Conservation (phyloP, 1,140 invertebrate species). For the Hormaphis cornu region DNA sequence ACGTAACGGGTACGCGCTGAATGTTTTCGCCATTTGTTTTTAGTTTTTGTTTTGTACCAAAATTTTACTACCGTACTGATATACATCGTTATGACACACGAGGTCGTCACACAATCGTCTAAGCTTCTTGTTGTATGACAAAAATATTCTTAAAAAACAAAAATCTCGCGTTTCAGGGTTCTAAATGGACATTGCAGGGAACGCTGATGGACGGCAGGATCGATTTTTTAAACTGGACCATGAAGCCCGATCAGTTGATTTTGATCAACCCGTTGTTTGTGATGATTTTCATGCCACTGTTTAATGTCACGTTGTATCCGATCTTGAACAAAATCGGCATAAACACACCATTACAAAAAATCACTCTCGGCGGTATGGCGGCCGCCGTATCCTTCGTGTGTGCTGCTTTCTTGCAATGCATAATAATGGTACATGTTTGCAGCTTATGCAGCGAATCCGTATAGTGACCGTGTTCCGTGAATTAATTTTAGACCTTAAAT, state of each 20-base stretch:
- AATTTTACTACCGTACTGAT: too few species aligned
- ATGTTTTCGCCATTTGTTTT: too few species aligned
- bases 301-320: conserved; percentile 54
- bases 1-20: too few species aligned
- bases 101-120: too few species aligned
- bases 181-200: conserved; percentile 53
- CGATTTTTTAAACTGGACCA: conserved; percentile 44
- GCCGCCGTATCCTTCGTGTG: conserved; percentile 56
- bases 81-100: too few species aligned
- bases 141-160: too few species aligned
- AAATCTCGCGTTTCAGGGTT: conserved; percentile 44
- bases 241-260: conserved; percentile 73
- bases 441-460: too few species aligned
- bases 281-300: conserved; percentile 66
- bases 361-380: conserved; percentile 55
- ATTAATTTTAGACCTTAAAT: too few species aligned
- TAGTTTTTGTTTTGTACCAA: too few species aligned
- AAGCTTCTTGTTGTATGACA: too few species aligned
- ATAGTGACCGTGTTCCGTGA: too few species aligned
- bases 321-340: conserved; percentile 38
- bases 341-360: conserved; percentile 49
- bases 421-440: conserved; percentile 53
- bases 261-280: conserved; percentile 70
- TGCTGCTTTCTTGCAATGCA: conserved; percentile 57
- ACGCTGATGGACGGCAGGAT: conserved; percentile 58